Evolutionary conservation across 2,888 invertebrate genomes (phyloP), one percentile per base, ranked within the genome.

Genomic region (Diarsia brunnea): DNA sequence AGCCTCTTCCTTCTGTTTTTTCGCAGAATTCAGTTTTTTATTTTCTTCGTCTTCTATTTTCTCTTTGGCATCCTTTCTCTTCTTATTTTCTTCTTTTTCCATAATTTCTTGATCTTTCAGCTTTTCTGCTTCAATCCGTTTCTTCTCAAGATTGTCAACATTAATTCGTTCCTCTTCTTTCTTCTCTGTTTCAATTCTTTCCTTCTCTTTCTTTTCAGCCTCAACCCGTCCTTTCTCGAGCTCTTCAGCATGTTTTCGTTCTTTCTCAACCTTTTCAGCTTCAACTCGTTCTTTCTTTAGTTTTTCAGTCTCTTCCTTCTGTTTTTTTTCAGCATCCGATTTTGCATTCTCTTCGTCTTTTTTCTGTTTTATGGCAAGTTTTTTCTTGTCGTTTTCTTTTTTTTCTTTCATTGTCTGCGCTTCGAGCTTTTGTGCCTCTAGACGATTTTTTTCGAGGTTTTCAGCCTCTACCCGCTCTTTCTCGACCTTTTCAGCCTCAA

Each of bases 11-110:
- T 67, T 71, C 5, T 16, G 12, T n/a, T 60, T 58, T 3, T 47
- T 38, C 38, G 38, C 38, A 38, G 38, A 38, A 51, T 27, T 75
- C 69, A 7, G 79, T 69, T n/a, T 73, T 43, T 0, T 38, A 0
- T n/a, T 27, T 21, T 63, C 27, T 11, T 10, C n/a, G 12, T 38
- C 38, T 12, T 38, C 21, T 12, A 38, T 21, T 21, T 21, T 38
- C 47, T n/a, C n/a, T 38, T n/a, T 49, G 38, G 21, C 47, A 1
- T 14, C 16, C 7, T 43, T 53, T 27, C 27, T 14, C 4, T 43
- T 24, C n/a, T 51, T 5, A 16, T 3, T 27, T 12, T 49, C 38
- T 11, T n/a, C 4, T 1, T 65, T n/a, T 3, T 60, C 14, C 14
- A 12, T 69, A 0, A 61, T n/a, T 7, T 47, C 31, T 24, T 58